Evolutionary conservation across 2,797 vertebrate species (phyloP), one percentile per base, ranked within the genome.

Genomic region (Steatocranus sp.): DNA sequence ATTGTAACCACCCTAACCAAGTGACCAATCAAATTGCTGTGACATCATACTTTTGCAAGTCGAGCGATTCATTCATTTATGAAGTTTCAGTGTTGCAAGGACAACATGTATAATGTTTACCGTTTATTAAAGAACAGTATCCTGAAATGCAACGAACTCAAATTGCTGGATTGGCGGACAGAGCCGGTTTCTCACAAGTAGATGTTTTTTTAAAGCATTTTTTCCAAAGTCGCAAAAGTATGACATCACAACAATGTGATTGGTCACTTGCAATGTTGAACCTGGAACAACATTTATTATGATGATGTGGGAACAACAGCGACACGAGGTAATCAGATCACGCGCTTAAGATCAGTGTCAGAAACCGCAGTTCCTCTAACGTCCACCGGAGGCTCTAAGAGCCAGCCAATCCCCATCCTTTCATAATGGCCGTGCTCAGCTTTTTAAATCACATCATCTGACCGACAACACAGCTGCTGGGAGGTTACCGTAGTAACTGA

Each of bases 131-230:
- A 11, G n/a, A 50, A 50, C 48, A 50, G 9, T 11, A 32, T 58
- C 15, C 54, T 58, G 54, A 58, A 58, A 32, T 2, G 5, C 0
- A 58, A 0, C 0, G 2, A 58, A 58, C 2, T 58, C 27, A 32
- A 58, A 58, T 9, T 58, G 54, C 5, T 58, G 54, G 27, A 32
- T 32, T 0, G 54, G 54, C 2, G 5, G 54, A 56, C 15, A 0
- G 1, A 56, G 15, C 3, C 8, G 5, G 5, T 30, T 56, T 56
- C 3, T 56, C 14, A 5, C 25, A 56, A 17, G 15, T 10, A 1
- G 4, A 4, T 46, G 8, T 17, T 17, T 34, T 18, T 8, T 46
- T 46, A 46, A 8, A 1, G 43, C 43, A 17, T 46, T 46, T 46
- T 46, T 46, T 46, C 43, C 15, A 17, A 18, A 27, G 15, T 56